phyloP scores from a whole-genome alignment of 2,888 invertebrate species.

The Phymatocera aterrima region DNA sequence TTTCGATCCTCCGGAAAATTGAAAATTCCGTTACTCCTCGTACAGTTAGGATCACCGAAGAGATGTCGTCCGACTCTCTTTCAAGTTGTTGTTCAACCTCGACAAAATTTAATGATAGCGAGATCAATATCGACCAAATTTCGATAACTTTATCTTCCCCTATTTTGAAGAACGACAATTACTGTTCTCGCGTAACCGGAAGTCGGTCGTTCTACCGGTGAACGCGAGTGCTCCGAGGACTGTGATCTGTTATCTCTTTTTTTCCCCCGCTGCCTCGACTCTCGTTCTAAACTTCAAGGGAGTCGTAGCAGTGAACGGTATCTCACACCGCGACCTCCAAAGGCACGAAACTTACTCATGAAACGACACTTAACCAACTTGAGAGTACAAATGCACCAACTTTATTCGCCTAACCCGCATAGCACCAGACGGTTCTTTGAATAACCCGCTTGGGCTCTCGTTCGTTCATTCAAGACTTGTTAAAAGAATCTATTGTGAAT shows the following conservation, averaged over 20 bases:
- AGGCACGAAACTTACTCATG: not conserved
- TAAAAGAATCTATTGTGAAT: slow-evolving; percentile 72
- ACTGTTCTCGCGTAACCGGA: not conserved
- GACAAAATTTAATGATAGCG: too few relatives aligned
- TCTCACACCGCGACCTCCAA: slow-evolving; percentile 27
- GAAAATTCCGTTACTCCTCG: too few relatives aligned
- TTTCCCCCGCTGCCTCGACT: not conserved
- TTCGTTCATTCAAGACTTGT: slow-evolving; percentile 58
- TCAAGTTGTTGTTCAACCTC: too few relatives aligned
- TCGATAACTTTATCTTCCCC: too few relatives aligned
- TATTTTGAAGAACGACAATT: too few relatives aligned
- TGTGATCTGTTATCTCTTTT: not conserved
- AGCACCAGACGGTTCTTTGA: slow-evolving; percentile 55
- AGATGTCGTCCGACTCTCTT: too few relatives aligned
- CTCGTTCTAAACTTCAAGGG: not conserved
- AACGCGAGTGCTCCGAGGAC: not conserved
- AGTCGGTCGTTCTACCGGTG: slow-evolving; percentile 9
- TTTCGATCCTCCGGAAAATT: too few relatives aligned
- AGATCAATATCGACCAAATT: too few relatives aligned
- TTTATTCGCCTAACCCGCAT: slow-evolving; percentile 51
- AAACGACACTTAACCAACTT: slow-evolving; percentile 23
- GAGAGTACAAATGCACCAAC: slow-evolving; percentile 35
- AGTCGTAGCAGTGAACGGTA: not conserved
- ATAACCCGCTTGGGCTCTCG: slow-evolving; percentile 55
- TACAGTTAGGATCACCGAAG: too few relatives aligned